phyloP scores from a whole-genome alignment of 1,140 invertebrate species.

The Chionoecetes opilio region DNA sequence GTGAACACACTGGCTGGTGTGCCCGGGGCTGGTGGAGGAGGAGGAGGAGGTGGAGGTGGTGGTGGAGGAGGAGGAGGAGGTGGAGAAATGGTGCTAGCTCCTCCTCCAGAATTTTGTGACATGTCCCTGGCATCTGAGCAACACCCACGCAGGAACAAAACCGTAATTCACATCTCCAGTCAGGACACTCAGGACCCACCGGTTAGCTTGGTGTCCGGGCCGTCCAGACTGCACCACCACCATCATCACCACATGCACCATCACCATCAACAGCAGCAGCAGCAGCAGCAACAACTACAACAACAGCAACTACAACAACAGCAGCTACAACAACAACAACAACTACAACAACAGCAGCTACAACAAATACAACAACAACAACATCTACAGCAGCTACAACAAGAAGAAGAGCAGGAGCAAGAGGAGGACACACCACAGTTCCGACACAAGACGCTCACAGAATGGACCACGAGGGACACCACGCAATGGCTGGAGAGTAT shows the following conservation, averaged over 20 bases:
- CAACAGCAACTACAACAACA: neutral
- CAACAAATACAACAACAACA: neutral
- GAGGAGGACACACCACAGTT: constrained; percentile 80
- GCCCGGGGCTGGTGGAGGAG: constrained; percentile 44
- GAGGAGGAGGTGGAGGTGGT: constrained; percentile 39
- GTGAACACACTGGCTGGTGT: constrained; percentile 81
- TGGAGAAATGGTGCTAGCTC: constrained; percentile 86
- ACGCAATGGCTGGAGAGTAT: constrained; percentile 85
- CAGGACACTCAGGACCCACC: constrained; percentile 70
- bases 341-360: neutral
- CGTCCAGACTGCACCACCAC: neutral
- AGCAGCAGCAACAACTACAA: neutral
- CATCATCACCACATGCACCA: neutral
- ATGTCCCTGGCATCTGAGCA: constrained; percentile 82
- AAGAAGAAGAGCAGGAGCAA: constrained; percentile 58
- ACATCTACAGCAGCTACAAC: neutral
- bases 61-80: no score
- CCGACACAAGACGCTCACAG: constrained; percentile 83
- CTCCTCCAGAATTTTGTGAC: constrained; percentile 91
- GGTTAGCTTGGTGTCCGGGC: constrained; percentile 61
- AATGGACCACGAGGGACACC: constrained; percentile 85
- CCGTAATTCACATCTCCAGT: constrained; percentile 75
- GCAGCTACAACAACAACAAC: neutral
- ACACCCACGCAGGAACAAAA: constrained; percentile 62
- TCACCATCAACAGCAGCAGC: neutral